A percentile compares a stretch with the other conserved stretches of the same genome.
Evolutionary conservation across 2,888 invertebrate species (phyloP).

Genomic region (Antheraea assamensis): DNA sequence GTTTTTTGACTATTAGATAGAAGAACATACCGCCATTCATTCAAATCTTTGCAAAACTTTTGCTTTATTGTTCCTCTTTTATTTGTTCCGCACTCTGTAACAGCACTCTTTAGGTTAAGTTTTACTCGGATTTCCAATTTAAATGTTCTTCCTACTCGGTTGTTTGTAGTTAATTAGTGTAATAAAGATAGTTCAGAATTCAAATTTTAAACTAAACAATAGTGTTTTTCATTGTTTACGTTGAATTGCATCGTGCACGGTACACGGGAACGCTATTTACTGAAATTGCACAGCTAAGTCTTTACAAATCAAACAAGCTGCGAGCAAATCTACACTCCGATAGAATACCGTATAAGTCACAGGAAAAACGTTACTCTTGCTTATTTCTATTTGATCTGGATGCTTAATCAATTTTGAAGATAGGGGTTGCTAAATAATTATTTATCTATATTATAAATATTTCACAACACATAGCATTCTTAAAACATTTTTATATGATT

Average conservation of each 20-base stretch:
- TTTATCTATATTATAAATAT: too few relatives aligned
- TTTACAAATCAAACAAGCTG: constrained; percentile 40
- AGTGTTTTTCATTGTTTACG: not conserved
- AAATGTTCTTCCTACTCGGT: not conserved
- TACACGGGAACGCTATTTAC: constrained; percentile 33
- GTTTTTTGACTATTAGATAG: too few relatives aligned
- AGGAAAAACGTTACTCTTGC: not conserved
- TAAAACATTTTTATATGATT: too few relatives aligned
- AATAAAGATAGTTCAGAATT: not conserved
- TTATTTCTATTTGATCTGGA: not conserved
- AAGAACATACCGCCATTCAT: not conserved
- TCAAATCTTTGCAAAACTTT: not conserved
- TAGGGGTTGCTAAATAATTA: not conserved
- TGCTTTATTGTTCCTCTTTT: not conserved
- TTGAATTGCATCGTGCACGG: not conserved
- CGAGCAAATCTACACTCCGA: constrained; percentile 31
- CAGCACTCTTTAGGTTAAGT: not conserved
- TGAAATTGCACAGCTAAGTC: constrained; percentile 33
- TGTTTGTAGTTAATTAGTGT: not conserved
- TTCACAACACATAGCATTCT: too few relatives aligned
- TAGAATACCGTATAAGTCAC: constrained; percentile 23
- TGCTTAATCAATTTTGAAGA: not conserved
- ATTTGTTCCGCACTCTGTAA: not conserved
- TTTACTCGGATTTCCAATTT: not conserved
- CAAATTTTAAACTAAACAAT: not conserved